Conservation (phyloP, 2,888 invertebrate genomes). For the Pristionchus fissidentatus region DNA sequence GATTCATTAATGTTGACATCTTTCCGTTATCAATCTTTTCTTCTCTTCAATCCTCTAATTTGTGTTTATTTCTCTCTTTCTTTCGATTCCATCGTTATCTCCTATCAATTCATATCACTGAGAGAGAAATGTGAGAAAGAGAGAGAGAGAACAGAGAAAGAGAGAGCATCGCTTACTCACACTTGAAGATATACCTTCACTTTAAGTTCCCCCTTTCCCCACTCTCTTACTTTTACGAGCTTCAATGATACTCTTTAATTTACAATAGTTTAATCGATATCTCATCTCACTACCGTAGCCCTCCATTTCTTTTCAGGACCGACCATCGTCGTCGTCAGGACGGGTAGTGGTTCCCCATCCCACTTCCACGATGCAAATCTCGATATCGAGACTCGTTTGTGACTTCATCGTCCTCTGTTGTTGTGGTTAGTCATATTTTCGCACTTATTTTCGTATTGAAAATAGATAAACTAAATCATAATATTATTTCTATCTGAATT, state of each 20-base stretch:
- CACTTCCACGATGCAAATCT: background rate
- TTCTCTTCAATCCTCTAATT: background rate
- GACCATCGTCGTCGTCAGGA: background rate
- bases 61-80: slow-evolving; percentile 20
- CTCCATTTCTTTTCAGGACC: background rate
- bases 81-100: no score
- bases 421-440: slow-evolving; percentile 62
- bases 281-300: background rate
- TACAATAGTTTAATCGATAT: no score
- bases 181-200: background rate
- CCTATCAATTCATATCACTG: background rate
- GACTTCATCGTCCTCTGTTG: slow-evolving; percentile 71
- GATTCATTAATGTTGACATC: background rate
- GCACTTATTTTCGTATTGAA: background rate
- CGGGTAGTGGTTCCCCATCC: slow-evolving; percentile 3
- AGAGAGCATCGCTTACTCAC: slow-evolving; percentile 18
- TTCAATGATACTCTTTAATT: no score
- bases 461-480: no score
- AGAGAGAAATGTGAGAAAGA: background rate
- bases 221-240: no score
- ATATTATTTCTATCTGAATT: background rate
- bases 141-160: slow-evolving; percentile 20
- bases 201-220: no score
- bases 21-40: background rate
- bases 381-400: slow-evolving; percentile 63